These are phyloP conservation scores for Adela reaumurella DNA, from an alignment of 2,888 invertebrate species.

Conservation along the genomic window DNA sequence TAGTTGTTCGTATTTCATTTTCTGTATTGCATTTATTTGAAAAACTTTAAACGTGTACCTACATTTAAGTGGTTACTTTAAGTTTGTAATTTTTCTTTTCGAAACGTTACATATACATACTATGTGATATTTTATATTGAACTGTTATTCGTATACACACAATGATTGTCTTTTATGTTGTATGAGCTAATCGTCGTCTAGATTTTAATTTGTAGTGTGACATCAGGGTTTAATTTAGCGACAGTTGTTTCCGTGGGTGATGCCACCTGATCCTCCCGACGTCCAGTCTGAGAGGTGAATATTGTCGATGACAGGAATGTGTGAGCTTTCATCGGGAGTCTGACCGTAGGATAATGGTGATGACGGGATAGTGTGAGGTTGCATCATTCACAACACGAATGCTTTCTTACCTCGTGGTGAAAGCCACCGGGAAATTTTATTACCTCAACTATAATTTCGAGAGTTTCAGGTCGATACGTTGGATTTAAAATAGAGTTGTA, in stretches of 20 bases:
- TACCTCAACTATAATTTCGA: too few relatives aligned
- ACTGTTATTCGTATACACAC: constrained; percentile 12
- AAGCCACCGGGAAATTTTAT: too few relatives aligned
- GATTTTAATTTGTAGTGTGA: background rate
- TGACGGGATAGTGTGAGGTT: too few relatives aligned
- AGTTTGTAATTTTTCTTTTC: constrained; percentile 26
- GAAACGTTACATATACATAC: constrained; percentile 39
- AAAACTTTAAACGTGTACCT: constrained; percentile 27
- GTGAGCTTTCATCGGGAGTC: too few relatives aligned
- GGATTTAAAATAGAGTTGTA: too few relatives aligned
- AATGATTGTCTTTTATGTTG: background rate
- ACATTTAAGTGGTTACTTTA: constrained; percentile 21
- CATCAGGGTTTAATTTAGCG: background rate
- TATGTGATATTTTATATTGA: constrained; percentile 43
- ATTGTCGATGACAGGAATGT: too few relatives aligned
- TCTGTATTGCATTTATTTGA: constrained; percentile 42
- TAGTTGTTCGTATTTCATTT: background rate
- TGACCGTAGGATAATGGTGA: too few relatives aligned
- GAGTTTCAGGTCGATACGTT: too few relatives aligned
- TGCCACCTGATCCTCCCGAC: too few relatives aligned
- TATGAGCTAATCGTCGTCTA: background rate
- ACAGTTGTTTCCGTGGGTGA: background rate
- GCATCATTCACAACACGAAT: too few relatives aligned
- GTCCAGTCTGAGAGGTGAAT: too few relatives aligned
- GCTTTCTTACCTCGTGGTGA: too few relatives aligned